Evolutionary conservation across 2,113 vertebrate species (phyloP).

Genomic region (Antechinus stuartii): DNA sequence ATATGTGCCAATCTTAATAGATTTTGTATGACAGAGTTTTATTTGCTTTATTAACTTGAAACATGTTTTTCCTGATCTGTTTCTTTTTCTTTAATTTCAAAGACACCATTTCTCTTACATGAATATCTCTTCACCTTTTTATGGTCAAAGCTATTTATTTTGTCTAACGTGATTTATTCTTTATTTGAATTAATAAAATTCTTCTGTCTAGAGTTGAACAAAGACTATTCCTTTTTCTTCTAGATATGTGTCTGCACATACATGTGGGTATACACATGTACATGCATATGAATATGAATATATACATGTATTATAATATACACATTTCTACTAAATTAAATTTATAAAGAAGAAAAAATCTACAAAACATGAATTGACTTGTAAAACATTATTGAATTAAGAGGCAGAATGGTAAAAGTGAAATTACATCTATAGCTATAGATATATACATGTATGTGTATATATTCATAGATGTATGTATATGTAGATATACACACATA

Average conservation of each 20-base stretch:
- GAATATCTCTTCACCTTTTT: not conserved
- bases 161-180: not conserved
- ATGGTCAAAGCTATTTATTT: not conserved
- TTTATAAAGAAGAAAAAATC: not conserved
- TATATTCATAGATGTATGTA: not conserved
- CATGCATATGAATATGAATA: no score
- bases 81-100: not conserved
- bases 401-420: not conserved
- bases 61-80: not conserved
- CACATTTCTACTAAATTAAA: not conserved
- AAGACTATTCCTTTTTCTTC: not conserved
- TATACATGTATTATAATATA: no score
- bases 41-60: not conserved
- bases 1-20: not conserved
- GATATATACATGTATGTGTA: not conserved
- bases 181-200: not conserved
- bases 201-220: not conserved
- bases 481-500: no score
- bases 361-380: not conserved
- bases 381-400: not conserved
- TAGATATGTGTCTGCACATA: not conserved
- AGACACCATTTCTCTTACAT: not conserved
- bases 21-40: not conserved
- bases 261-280: not conserved
- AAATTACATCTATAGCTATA: not conserved